Conservation (phyloP, 2,113 vertebrate genomes). For the Formicarius rufipectus region DNA sequence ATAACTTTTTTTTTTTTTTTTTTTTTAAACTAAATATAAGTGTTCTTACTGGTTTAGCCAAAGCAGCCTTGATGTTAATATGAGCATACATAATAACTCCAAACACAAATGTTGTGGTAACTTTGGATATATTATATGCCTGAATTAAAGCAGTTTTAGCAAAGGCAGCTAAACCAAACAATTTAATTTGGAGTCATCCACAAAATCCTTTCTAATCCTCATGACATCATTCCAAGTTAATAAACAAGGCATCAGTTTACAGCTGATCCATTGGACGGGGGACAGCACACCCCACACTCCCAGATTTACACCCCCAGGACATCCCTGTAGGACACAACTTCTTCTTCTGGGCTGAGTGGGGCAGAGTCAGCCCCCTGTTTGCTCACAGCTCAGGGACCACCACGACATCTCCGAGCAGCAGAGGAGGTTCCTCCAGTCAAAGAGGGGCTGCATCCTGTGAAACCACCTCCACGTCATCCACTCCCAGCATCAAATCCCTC, state of each 20-base stretch:
- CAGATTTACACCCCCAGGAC: no score
- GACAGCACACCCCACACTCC: fast-evolving
- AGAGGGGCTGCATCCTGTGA: background rate
- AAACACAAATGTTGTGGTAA: background rate
- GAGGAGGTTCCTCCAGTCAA: background rate
- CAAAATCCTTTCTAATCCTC: background rate
- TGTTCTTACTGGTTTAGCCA: background rate
- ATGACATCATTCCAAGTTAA: background rate
- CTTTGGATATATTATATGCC: background rate
- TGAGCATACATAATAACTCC: background rate
- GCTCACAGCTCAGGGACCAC: background rate
- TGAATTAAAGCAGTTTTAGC: slow-evolving; percentile 16
- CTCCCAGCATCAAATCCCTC: background rate
- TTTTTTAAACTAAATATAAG: background rate
- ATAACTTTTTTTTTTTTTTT: background rate
- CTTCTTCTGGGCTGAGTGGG: background rate
- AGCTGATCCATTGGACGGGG: background rate
- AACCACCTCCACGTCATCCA: fast-evolving
- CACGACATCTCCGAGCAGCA: fast-evolving
- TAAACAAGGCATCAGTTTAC: background rate
- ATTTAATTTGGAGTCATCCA: background rate
- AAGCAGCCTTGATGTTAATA: background rate
- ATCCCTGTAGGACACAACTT: fast-evolving
- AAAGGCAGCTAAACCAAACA: slow-evolving; percentile 1
- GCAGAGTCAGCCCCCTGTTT: background rate